Conservation (phyloP, 2,888 invertebrate species). For the Eristalis pertinax region DNA sequence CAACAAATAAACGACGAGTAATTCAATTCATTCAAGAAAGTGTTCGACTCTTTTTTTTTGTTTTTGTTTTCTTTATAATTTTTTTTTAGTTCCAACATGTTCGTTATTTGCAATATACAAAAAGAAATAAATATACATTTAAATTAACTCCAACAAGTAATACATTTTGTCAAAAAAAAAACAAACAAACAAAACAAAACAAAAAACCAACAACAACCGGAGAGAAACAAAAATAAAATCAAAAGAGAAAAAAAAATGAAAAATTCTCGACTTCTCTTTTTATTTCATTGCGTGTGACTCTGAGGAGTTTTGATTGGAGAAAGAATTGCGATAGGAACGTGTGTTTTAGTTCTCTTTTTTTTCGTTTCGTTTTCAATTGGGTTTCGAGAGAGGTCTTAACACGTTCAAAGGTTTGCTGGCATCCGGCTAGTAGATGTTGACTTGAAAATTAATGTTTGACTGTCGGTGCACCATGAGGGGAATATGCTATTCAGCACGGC, state of each 20-base stretch:
- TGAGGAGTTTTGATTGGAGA: background rate
- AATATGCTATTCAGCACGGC: no score
- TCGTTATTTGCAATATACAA: conserved; percentile 69
- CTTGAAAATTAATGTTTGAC: no score
- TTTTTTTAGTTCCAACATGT: conserved; percentile 40
- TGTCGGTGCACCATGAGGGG: no score
- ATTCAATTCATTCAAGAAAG: conserved; percentile 1
- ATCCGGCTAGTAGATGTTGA: background rate
- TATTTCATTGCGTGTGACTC: background rate
- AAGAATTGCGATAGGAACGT: background rate
- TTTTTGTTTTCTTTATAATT: conserved; percentile 51
- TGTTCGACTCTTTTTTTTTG: conserved; percentile 26
- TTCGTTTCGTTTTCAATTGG: background rate
- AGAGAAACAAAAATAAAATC: conserved; percentile 59
- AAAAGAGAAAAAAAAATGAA: conserved; percentile 49
- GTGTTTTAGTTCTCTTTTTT: background rate
- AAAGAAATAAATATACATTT: conserved; percentile 68
- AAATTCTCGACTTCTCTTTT: conserved; percentile 16
- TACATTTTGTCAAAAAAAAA: conserved; percentile 48
- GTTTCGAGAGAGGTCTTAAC: background rate
- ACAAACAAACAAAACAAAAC: conserved; percentile 21
- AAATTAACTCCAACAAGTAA: conserved; percentile 44
- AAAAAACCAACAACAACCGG: conserved; percentile 12
- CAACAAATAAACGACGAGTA: conserved; percentile 14
- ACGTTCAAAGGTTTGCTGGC: background rate